These are phyloP conservation scores for Phylloscopus trochiloides DNA, from an alignment of 2,113 vertebrate species.

Conservation along the genomic window DNA sequence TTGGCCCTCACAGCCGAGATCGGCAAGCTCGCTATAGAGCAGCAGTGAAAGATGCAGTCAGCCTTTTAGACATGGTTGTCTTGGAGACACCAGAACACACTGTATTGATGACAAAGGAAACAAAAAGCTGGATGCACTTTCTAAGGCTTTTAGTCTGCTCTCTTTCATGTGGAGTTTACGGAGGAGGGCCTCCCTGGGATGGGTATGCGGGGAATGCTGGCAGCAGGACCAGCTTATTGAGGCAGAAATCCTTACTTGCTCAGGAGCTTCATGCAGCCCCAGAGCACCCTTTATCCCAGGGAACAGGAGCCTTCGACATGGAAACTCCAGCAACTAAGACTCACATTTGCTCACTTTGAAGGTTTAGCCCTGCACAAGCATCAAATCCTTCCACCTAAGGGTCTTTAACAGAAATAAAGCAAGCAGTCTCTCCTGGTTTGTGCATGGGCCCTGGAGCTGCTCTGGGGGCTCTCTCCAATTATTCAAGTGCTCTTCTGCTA, in stretches of 20 bases:
- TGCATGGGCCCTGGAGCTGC: background rate
- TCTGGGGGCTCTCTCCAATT: background rate
- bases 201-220: conserved; percentile 50
- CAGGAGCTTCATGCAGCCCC: background rate
- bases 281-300: background rate
- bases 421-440: background rate
- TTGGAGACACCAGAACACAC: conserved; percentile 70
- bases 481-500: background rate
- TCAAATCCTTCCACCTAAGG: background rate
- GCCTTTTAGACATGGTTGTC: conserved; percentile 64
- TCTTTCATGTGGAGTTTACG: conserved; percentile 44
- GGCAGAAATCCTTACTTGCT: conserved; percentile 15
- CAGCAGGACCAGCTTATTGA: conserved; percentile 1
- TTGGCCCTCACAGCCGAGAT: background rate
- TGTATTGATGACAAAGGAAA: conserved; percentile 62
- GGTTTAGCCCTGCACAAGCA: background rate
- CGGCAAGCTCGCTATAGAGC: background rate
- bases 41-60: conserved; percentile 61
- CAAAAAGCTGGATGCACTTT: conserved; percentile 67
- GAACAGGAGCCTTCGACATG: rapidly evolving
- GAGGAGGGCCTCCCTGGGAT: conserved; percentile 55
- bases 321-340: background rate
- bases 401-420: background rate
- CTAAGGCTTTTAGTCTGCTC: conserved; percentile 58
- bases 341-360: background rate